Percentiles rank a stretch among this genome's conserved stretches.
These are phyloP conservation scores for Porites rus DNA, from an alignment of 92 coral and sea anemone species.

Conservation along the genomic window DNA sequence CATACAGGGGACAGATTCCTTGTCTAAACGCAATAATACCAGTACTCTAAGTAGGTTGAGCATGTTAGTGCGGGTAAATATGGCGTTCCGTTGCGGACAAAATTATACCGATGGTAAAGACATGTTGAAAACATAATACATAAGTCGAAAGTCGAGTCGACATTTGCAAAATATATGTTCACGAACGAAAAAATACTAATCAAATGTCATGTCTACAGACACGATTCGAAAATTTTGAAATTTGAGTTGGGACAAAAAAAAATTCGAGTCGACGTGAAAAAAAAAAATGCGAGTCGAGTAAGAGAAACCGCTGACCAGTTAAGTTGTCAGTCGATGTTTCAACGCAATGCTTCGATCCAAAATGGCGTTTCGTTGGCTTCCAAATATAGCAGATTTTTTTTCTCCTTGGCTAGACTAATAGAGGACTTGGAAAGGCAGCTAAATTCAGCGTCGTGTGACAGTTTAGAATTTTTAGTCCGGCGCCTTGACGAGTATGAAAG, in stretches of 20 bases:
- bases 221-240: slow-evolving; percentile 38
- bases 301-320: slow-evolving; percentile 9
- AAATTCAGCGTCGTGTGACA: slow-evolving; percentile 35
- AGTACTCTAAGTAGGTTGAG: too few relatives aligned
- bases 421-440: slow-evolving; percentile 47
- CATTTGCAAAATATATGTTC: slow-evolving; percentile 27
- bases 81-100: slow-evolving; percentile 50
- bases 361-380: slow-evolving; percentile 62
- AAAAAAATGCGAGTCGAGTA: neutral
- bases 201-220: slow-evolving; percentile 28
- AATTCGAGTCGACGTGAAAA: slow-evolving; percentile 25
- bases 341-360: neutral
- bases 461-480: slow-evolving; percentile 54
- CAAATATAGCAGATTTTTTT: slow-evolving; percentile 44
- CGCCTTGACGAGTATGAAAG: slow-evolving; percentile 58
- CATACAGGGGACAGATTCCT: too few relatives aligned
- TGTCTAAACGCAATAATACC: too few relatives aligned
- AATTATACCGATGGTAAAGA: slow-evolving; percentile 22
- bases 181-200: slow-evolving; percentile 32
- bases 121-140: slow-evolving; percentile 17
- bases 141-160: slow-evolving; percentile 25
- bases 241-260: slow-evolving; percentile 23
- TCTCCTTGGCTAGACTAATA: slow-evolving; percentile 52
- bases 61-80: too few relatives aligned
- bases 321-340: neutral